phyloP scores from a whole-genome alignment of 2,888 invertebrate species.

The Pristionchus entomophagus region DNA sequence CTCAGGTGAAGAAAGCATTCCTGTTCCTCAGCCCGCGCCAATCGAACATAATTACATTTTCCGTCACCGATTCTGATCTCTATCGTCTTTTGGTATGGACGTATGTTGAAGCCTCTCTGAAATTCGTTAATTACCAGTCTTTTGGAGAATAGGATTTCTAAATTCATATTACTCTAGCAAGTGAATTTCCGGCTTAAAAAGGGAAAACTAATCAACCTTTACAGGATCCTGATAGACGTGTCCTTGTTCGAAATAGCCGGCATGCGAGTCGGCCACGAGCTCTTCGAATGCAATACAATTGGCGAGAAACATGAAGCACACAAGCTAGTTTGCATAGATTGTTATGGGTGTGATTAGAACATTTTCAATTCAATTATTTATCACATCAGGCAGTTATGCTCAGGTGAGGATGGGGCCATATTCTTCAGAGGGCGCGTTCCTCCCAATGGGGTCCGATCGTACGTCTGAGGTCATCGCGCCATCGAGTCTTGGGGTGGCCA shows the following conservation, averaged over 20 bases:
- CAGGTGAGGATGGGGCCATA: too few species aligned
- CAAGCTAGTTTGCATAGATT: too few species aligned
- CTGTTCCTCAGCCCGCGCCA: neutral
- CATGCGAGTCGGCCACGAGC: neutral
- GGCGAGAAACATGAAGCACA: too few species aligned
- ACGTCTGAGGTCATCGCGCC: too few species aligned
- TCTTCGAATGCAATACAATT: neutral
- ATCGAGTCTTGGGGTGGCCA: too few species aligned
- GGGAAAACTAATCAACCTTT: neutral
- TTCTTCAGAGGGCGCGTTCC: too few species aligned
- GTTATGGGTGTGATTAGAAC: too few species aligned
- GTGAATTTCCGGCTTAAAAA: neutral
- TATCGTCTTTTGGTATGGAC: neutral
- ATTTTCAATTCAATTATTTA: too few species aligned
- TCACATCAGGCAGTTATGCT: too few species aligned
- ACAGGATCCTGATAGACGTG: too few species aligned
- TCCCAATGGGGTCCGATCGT: too few species aligned
- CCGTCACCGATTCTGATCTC: neutral
- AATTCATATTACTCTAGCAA: neutral
- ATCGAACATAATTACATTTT: neutral
- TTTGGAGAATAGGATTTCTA: neutral
- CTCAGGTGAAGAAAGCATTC: neutral
- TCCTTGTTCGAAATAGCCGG: neutral
- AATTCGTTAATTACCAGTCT: neutral
- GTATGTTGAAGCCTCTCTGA: neutral